Percentiles rank a stretch among this genome's conserved stretches.
phyloP scores from a whole-genome alignment of 2,113 vertebrate species.

The Perccottus glenii region DNA sequence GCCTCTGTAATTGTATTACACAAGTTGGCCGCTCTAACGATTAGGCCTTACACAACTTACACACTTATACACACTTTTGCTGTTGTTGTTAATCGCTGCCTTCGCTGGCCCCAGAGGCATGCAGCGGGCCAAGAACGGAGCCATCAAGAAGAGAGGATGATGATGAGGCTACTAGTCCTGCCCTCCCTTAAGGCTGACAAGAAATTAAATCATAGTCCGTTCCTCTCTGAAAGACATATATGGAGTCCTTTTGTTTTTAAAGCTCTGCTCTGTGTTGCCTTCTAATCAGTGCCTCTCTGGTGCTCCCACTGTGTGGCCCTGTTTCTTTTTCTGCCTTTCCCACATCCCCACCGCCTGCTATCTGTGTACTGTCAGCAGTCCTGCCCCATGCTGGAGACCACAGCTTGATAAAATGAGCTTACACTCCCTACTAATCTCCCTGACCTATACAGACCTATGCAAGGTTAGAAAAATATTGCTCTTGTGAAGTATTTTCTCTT shows the following conservation, averaged over 20 bases:
- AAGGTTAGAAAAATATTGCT: conserved; percentile 43
- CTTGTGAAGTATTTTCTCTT: conserved; percentile 20
- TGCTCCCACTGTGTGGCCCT: conserved; percentile 66
- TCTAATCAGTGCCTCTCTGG: conserved; percentile 71
- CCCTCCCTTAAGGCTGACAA: conserved; percentile 59
- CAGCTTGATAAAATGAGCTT: conserved; percentile 56
- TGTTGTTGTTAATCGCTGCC: conserved; percentile 79
- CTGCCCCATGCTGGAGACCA: conserved; percentile 53
- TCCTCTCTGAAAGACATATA: conserved; percentile 26
- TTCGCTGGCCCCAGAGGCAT: conserved; percentile 66
- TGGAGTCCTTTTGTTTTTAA: conserved; percentile 40
- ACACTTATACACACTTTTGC: conserved; percentile 73
- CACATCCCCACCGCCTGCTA: conserved; percentile 44
- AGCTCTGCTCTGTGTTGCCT: conserved; percentile 48
- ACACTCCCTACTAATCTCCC: conserved; percentile 46
- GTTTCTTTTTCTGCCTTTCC: conserved; percentile 50
- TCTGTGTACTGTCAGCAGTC: conserved; percentile 63
- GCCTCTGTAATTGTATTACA: conserved; percentile 83
- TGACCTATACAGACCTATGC: conserved; percentile 50
- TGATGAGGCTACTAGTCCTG: conserved; percentile 56
- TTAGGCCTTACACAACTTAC: conserved; percentile 80
- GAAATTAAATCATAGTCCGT: conserved; percentile 55
- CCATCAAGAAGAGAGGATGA: conserved; percentile 51
- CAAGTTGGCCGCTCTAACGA: conserved; percentile 80
- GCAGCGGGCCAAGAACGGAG: conserved; percentile 67